A percentile compares a stretch with the other conserved stretches of the same genome.
Conservation (phyloP, 2,888 invertebrate genomes). For the Phytoseiulus persimilis region DNA sequence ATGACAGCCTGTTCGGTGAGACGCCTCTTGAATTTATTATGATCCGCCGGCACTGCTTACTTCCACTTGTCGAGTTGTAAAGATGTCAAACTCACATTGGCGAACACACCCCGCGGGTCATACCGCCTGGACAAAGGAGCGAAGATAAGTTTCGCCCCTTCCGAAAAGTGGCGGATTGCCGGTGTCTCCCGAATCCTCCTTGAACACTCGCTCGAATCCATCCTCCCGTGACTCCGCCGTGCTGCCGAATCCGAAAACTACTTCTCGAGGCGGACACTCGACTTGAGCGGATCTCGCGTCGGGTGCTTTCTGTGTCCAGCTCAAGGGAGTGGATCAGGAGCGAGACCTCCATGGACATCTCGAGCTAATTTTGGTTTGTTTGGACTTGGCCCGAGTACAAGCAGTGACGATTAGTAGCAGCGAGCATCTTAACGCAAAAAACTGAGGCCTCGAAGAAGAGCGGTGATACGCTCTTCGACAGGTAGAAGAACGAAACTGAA, state of each 20-base stretch:
- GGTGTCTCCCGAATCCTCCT: no score
- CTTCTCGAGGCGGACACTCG: background rate
- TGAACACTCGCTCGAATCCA: no score
- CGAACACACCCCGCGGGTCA: background rate
- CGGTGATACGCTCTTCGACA: background rate
- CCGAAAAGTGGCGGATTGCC: no score
- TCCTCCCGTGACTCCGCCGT: no score
- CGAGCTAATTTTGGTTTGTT: background rate
- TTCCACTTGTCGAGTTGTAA: background rate
- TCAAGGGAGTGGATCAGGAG: background rate
- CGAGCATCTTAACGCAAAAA: background rate
- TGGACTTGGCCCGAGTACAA: background rate
- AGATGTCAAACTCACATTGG: background rate
- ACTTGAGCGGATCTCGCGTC: background rate
- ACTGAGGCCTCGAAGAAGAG: background rate
- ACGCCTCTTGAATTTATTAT: background rate
- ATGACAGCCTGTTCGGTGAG: background rate
- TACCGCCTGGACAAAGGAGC: background rate
- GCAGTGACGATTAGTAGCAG: background rate
- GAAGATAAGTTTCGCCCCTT: no score
- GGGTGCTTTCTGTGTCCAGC: background rate
- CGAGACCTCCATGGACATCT: background rate
- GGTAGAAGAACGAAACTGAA: constrained; percentile 5
- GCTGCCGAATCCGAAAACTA: no score
- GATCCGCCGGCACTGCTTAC: background rate